phyloP scores from a whole-genome alignment of 2,888 invertebrate genomes.

The Lepeophtheirus nordmannii region DNA sequence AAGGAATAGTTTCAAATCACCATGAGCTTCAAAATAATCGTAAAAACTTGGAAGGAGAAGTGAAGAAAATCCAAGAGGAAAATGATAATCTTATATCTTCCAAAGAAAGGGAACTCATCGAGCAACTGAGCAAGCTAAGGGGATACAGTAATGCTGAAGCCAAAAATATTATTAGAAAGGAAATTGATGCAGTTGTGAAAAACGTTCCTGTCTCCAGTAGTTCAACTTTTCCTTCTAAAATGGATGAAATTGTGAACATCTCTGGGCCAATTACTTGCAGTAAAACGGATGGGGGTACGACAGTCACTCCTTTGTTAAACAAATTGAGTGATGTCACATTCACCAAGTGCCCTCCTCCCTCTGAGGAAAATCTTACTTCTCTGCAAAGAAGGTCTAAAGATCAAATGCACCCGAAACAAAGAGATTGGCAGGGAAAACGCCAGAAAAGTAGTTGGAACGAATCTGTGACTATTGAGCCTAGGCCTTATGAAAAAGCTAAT shows the following conservation, averaged over 20 bases:
- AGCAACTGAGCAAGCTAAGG: constrained; percentile 46
- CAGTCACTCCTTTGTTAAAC: constrained; percentile 11
- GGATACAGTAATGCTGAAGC: constrained; percentile 24
- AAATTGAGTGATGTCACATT: constrained; percentile 16
- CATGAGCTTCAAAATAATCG: constrained; percentile 80
- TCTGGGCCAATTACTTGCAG: neutral
- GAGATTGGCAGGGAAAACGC: constrained; percentile 4
- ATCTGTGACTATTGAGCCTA: neutral
- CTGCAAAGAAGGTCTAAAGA: neutral
- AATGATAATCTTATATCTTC: constrained; percentile 54
- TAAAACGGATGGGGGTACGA: neutral
- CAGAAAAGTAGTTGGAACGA: neutral
- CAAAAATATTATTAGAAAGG: neutral
- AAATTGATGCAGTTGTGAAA: neutral
- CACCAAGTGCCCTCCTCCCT: constrained; percentile 2
- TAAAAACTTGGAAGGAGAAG: constrained; percentile 62
- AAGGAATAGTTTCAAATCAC: constrained; percentile 70
- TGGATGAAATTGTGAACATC: no score
- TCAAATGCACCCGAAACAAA: constrained; percentile 5
- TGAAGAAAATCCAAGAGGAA: constrained; percentile 54
- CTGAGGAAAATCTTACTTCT: neutral
- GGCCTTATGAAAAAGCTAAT: constrained; percentile 52
- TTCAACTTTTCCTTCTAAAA: no score
- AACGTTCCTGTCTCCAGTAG: no score
- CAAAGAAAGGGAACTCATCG: constrained; percentile 51